phyloP scores from a whole-genome alignment of 2,888 invertebrate genomes.

The Sminthurinus aureus region DNA sequence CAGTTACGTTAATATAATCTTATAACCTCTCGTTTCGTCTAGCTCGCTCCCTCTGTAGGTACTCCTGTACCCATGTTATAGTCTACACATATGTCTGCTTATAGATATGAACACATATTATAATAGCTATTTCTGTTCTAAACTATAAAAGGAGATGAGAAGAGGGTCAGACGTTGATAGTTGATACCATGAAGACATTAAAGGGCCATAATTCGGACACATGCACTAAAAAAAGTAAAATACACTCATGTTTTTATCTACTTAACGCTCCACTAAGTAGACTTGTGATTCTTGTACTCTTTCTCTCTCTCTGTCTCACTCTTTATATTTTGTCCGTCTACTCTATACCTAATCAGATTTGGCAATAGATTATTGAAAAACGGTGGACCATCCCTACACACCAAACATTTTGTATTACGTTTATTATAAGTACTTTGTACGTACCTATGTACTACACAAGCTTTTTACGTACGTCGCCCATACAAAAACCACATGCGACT shows the following conservation, averaged over 20 bases:
- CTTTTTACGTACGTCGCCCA: no score
- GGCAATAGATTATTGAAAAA: not conserved
- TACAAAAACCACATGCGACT: no score
- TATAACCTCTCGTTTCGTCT: no score
- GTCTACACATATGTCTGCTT: not conserved
- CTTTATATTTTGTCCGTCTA: not conserved
- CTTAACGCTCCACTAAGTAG: constrained; percentile 15
- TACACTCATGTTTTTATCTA: constrained; percentile 16
- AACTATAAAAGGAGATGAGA: not conserved
- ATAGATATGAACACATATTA: not conserved
- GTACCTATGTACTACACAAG: no score
- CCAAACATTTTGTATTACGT: not conserved
- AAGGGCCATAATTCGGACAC: constrained; percentile 4
- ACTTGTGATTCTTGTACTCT: not conserved
- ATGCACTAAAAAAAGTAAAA: constrained; percentile 12
- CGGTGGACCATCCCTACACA: not conserved
- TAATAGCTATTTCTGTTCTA: not conserved
- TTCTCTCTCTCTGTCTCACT: not conserved
- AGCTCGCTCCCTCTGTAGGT: no score
- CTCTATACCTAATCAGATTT: constrained; percentile 13
- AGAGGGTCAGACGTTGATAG: not conserved
- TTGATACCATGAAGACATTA: not conserved
- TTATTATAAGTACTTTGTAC: no score
- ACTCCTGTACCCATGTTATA: no score
- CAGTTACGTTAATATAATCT: no score